Percentiles rank a stretch among this genome's conserved stretches.
Conservation (phyloP, 35 echinoderm and acorn worm genomes). For the Amphiura filiformis region DNA sequence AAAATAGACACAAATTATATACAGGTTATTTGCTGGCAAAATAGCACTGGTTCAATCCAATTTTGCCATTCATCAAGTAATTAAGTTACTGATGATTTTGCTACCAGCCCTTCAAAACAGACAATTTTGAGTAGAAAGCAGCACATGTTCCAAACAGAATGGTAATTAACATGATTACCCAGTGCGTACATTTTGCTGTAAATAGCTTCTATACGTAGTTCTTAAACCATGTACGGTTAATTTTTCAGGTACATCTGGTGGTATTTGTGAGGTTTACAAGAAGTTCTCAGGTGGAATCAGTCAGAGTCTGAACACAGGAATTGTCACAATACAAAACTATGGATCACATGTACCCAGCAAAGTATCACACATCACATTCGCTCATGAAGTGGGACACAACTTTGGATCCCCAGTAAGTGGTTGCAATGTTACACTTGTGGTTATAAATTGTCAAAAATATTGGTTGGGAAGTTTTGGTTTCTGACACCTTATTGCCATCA, state of each 20-base stretch:
- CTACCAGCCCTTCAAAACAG: too few species aligned
- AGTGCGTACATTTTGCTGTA: too few species aligned
- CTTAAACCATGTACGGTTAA: too few species aligned
- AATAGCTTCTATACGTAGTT: too few species aligned
- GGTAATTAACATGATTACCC: too few species aligned
- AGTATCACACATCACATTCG: constrained; percentile 95
- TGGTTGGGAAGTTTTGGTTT: background rate
- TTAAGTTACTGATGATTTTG: too few species aligned
- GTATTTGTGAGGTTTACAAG: constrained; percentile 82
- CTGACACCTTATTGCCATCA: background rate
- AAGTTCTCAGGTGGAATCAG: constrained; percentile 43
- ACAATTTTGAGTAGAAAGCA: too few species aligned
- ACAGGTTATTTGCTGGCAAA: too few species aligned
- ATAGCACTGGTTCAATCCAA: too few species aligned
- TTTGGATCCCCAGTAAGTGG: constrained; percentile 95
- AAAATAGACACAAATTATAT: too few species aligned
- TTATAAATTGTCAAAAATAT: background rate
- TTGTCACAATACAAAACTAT: constrained; percentile 96
- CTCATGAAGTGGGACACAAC: constrained; percentile 97
- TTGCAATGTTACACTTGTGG: too few species aligned
- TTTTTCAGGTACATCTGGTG: constrained; percentile 85
- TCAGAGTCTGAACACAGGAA: constrained; percentile 92
- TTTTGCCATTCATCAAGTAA: too few species aligned
- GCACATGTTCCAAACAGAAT: background rate
- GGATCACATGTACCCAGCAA: constrained; percentile 73